Evolutionary conservation across 2,797 vertebrate species (phyloP), one percentile per base, ranked within the genome.

Genomic region (Cynopterus sphinx): DNA sequence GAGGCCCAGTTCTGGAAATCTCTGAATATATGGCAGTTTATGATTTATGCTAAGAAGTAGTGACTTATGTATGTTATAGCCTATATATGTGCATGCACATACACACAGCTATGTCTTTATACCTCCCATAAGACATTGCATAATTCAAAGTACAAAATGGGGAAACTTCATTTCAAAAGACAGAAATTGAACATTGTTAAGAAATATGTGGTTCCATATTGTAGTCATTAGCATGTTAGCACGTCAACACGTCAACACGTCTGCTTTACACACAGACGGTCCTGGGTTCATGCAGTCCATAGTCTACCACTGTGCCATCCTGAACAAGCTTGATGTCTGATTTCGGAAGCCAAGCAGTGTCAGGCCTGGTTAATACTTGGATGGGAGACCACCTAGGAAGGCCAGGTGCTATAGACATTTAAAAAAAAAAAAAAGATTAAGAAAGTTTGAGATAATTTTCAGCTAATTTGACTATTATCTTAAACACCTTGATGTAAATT

Each of bases 401-500:
- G 16, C 49, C 49, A 49, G 15, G 46, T 49, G 46, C 46, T 4
- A 4, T 49, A 49, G 46, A 5, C 15, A 16, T 33, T 33, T 49
- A 15, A 49, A 49, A 49, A 49, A 49, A 49, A 49, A 46, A 46
- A 49, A 49, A 49, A 3, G 49, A 41, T 33, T 67, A 73, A 51
- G 85, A 87, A 73, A 73, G 31, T 89, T 93, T 83, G 36, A 46
- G 53, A 41, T 74, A 24, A 79, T 91, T 91, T 79, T 74, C 65
- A 84, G 78, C 41, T 61, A 43, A 57, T 84, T 61, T 67, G 68
- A 77, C 3, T 0, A 0, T 71, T 83, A 73, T 28, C 63, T n/a
- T 41, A 65, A 93, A 87, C 78, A 19, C 21, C 75, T 87, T 43
- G 19, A 82, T 39, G 16, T 55, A 71, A 92, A 73, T 90, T 65